These are phyloP conservation scores for Coreoperca whiteheadi DNA, from an alignment of 2,113 vertebrate genomes.

Conservation along the genomic window DNA sequence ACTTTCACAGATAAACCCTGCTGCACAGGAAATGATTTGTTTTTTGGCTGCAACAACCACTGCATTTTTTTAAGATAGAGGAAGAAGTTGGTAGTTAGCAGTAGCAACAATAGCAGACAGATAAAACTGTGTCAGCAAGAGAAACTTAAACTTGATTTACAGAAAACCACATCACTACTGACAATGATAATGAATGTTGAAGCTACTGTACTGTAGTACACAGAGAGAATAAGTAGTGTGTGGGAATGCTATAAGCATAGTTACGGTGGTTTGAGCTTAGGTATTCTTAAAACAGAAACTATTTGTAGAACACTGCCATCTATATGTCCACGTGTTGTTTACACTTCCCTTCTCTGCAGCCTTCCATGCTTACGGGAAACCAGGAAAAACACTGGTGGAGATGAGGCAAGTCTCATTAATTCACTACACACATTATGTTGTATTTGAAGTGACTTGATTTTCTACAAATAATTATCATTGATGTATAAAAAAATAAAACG, in stretches of 20 bases:
- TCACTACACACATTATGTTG: not conserved
- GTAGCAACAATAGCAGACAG: not conserved
- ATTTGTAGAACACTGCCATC: slow-evolving; percentile 6
- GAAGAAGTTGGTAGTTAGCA: not conserved
- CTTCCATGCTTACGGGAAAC: slow-evolving; percentile 95
- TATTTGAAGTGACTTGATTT: not conserved
- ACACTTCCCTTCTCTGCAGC: slow-evolving; percentile 80
- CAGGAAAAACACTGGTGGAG: slow-evolving; percentile 95
- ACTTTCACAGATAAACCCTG: not conserved
- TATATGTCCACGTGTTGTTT: slow-evolving; percentile 31
- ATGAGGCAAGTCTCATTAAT: slow-evolving; percentile 86
- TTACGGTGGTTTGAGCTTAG: not conserved
- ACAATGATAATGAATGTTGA: not conserved
- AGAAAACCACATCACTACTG: not conserved
- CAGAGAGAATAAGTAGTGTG: not conserved
- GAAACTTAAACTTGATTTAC: not conserved
- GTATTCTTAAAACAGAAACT: slow-evolving; percentile 1
- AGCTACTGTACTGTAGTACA: not conserved
- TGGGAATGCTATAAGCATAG: not conserved
- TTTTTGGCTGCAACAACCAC: not conserved
- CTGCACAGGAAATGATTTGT: not conserved
- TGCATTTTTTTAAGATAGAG: not conserved
- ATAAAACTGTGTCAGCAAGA: not conserved
- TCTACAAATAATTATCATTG: not conserved
- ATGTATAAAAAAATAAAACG: not conserved